Evolutionary conservation across 2,797 vertebrate genomes (phyloP).

Genomic region (Glossophaga mutica): DNA sequence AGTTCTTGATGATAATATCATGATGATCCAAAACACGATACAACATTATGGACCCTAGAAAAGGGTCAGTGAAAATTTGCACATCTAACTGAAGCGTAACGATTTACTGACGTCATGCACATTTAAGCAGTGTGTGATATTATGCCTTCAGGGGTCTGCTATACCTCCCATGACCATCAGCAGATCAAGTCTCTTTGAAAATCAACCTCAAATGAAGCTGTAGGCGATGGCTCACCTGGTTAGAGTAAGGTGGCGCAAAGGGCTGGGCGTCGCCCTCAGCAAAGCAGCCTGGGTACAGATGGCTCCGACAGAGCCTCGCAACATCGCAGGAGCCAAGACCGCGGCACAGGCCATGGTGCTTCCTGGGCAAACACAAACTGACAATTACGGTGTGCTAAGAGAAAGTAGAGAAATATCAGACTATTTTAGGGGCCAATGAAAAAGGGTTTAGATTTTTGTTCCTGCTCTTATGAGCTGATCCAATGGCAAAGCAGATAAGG

Average conservation of each 20-base stretch:
- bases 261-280: conserved; percentile 56
- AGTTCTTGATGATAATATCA: neutral
- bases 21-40: neutral
- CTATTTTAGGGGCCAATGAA: neutral
- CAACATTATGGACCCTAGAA: neutral
- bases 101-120: fast-evolving
- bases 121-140: too few relatives aligned
- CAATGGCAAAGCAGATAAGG: neutral
- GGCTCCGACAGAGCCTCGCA: conserved; percentile 78
- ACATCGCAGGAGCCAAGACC: conserved; percentile 74
- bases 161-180: neutral
- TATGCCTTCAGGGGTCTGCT: neutral
- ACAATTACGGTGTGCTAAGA: conserved; percentile 48
- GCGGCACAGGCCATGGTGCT: conserved; percentile 73
- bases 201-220: neutral
- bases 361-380: conserved; percentile 55
- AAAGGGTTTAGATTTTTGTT: neutral
- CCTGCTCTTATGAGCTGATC: neutral
- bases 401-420: neutral
- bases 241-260: conserved; percentile 70
- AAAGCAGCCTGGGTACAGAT: conserved; percentile 60
- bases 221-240: conserved; percentile 80
- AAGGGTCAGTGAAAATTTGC: neutral
- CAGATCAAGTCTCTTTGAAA: neutral
- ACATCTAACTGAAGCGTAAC: neutral